Conservation (phyloP, 2,888 invertebrate species). For the Oasisia sp. region DNA sequence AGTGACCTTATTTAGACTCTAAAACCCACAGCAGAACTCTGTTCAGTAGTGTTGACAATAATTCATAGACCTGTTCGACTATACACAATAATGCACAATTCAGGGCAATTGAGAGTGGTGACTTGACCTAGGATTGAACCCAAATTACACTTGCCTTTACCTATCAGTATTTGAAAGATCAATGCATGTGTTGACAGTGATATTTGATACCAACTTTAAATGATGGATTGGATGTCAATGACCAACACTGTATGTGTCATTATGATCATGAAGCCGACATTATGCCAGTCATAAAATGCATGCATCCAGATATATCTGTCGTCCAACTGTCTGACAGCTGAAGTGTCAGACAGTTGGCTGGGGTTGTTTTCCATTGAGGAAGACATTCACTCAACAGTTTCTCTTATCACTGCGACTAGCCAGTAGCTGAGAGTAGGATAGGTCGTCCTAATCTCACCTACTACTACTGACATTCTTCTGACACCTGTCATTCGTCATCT, state of each 20-base stretch:
- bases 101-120: not conserved
- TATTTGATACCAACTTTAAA: not conserved
- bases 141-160: not conserved
- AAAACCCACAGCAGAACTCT: too few species aligned
- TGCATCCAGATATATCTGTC: not conserved
- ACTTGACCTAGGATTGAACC: conserved; percentile 6
- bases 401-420: not conserved
- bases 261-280: not conserved
- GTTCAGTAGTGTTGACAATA: too few species aligned
- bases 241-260: not conserved
- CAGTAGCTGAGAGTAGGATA: not conserved
- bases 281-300: not conserved
- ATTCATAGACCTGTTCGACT: too few species aligned
- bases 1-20: too few species aligned
- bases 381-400: too few species aligned
- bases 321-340: not conserved
- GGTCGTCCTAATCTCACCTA: not conserved
- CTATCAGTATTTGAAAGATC: not conserved
- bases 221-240: not conserved
- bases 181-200: not conserved
- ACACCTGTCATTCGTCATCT: not conserved
- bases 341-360: not conserved
- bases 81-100: not conserved
- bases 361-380: not conserved
- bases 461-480: not conserved